Base-by-base conservation (phyloP, 53 echinoderm and acorn worm genomes). In the Actinopyga echinites region DNA sequence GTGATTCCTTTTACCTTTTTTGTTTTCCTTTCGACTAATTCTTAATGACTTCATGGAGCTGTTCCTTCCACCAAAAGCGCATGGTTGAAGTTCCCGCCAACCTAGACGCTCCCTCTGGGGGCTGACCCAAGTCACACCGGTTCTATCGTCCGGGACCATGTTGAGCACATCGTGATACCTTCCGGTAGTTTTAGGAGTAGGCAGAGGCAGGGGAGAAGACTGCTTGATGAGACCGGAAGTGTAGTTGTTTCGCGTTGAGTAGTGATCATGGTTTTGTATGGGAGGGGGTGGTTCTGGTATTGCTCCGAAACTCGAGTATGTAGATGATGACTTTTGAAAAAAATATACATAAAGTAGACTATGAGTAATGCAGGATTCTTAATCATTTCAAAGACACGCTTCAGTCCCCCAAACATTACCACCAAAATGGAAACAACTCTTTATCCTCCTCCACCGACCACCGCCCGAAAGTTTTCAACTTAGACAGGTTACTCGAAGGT, bases 1-100 rank as follows among this genome's bases (percentile, higher is more conserved):
- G n/a, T n/a, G n/a, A 11, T 44, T 8, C 8, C 11, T 8, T 65
- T 75, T 75, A 75, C 77, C 77, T 75, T 75, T 75, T 32, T 75
- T 75, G 26, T 17, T 24, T 56, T 75, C 77, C 49, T 75, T 75
- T 7, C 55, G 77, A 44, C 55, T 53, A 8, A 75, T 24, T 30
- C 77, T 12, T 40, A 75, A 75, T 0, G 77, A 43, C 30, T 53
- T 75, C 77, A 75, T 30, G 5, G 54, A 52, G 7, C 17, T 53
- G 32, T 23, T 52, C 53, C 77, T 75, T 24, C 55, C 77, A 11
- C 54, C 55, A 54, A 53, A 52, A 19, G 55, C 54, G 8, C 54
- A 53, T 17, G 54, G 54, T 53, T 52, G 53, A 24, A 75, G 55
- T 7, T 75, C 77, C 24, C 77, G 53, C 25, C n/a, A 75, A n/a